Conservation (phyloP, 2,797 vertebrate species). For the Harpagifer antarcticus region DNA sequence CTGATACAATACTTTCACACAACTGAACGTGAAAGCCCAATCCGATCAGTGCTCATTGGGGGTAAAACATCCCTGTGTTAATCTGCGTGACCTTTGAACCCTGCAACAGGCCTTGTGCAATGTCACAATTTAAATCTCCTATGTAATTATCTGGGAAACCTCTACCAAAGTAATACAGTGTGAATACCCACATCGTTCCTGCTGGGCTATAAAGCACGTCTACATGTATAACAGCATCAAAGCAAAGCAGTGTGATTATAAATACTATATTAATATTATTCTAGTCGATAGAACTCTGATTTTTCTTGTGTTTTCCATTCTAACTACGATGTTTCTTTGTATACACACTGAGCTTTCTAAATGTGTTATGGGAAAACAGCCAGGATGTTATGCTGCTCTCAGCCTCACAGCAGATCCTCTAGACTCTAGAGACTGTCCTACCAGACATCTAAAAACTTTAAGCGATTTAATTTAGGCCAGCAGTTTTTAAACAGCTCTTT, state of each 20-base stretch:
- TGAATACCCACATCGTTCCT: conserved; percentile 16
- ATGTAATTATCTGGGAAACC: conserved; percentile 58
- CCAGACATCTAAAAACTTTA: conserved; percentile 59
- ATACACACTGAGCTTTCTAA: conserved; percentile 14
- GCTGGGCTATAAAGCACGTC: not conserved
- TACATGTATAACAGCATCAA: conserved; percentile 9
- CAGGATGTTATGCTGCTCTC: conserved; percentile 37
- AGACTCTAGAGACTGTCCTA: conserved; percentile 60
- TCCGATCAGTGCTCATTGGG: conserved; percentile 29
- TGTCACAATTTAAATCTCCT: conserved; percentile 59
- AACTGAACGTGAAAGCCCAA: conserved; percentile 25
- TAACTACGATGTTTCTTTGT: conserved; percentile 29
- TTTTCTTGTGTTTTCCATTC: conserved; percentile 17
- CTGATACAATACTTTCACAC: conserved; percentile 22
- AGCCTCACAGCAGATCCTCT: conserved; percentile 53
- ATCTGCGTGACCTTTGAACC: conserved; percentile 61
- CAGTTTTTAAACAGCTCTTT: conserved; percentile 53
- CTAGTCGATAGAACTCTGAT: not conserved
- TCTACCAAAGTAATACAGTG: conserved; percentile 16
- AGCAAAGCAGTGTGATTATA: conserved; percentile 31
- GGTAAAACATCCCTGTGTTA: conserved; percentile 52
- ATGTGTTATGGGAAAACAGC: conserved; percentile 18
- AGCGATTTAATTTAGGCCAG: conserved; percentile 57
- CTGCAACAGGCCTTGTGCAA: conserved; percentile 38
- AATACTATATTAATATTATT: conserved; percentile 25